These are phyloP conservation scores for Parasteatoda lunata DNA, from an alignment of 2,888 invertebrate genomes.

Conservation along the genomic window DNA sequence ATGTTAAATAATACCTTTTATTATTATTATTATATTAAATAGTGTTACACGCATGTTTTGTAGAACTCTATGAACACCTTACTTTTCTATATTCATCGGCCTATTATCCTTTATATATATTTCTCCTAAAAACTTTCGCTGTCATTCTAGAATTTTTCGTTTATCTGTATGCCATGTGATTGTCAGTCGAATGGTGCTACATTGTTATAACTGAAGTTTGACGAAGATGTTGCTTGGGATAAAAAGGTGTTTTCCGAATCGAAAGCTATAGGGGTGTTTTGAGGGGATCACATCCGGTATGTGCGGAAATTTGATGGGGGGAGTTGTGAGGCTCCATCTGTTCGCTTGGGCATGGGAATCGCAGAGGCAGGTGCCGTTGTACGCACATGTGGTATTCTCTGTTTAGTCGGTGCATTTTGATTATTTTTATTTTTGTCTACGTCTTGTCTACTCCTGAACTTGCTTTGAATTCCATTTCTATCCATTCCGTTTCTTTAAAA, in stretches of 20 bases:
- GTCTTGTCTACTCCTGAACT: not conserved
- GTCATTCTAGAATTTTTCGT: not conserved
- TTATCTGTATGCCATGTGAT: not conserved
- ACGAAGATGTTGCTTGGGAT: not conserved
- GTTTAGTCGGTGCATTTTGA: not conserved
- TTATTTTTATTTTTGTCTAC: not conserved
- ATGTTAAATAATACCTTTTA: too few relatives aligned
- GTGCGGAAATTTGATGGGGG: constrained; percentile 9
- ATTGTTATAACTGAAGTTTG: constrained; percentile 10
- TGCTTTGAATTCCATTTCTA: not conserved
- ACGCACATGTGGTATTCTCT: not conserved
- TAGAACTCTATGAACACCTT: too few relatives aligned
- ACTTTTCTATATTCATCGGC: too few relatives aligned
- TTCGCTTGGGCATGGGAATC: constrained; percentile 24
- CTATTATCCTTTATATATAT: too few relatives aligned
- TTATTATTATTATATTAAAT: too few relatives aligned
- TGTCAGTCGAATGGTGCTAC: constrained; percentile 11
- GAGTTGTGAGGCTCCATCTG: constrained; percentile 30
- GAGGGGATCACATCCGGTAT: constrained; percentile 32
- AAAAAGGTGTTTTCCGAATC: constrained; percentile 20
- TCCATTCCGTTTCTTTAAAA: too few relatives aligned
- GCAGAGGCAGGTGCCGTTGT: constrained; percentile 22
- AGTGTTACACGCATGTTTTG: too few relatives aligned
- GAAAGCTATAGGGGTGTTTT: constrained; percentile 21
- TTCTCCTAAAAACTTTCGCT: not conserved